Conservation (phyloP, 2,888 invertebrate species). For the Yponomeuta plumbellus region DNA sequence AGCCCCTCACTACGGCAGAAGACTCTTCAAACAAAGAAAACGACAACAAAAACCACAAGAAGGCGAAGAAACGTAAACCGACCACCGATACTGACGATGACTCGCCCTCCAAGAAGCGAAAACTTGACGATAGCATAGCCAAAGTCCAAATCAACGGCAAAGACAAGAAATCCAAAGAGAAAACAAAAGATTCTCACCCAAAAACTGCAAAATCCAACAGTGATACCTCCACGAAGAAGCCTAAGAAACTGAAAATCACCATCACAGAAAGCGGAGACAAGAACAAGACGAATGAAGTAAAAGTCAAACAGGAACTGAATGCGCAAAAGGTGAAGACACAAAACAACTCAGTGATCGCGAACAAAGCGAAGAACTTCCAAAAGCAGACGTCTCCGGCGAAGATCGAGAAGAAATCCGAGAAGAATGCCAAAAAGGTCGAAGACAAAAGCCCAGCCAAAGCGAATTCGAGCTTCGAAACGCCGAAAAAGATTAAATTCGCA, state of each 20-base stretch:
- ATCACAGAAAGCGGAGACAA: neutral
- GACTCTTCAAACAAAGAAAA: conserved; percentile 43
- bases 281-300: conserved; percentile 8
- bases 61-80: conserved; percentile 8
- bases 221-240: conserved; percentile 10
- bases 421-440: neutral
- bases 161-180: conserved; percentile 17
- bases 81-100: neutral
- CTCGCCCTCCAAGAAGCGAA: conserved; percentile 18
- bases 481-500: conserved; percentile 84
- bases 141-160: conserved; percentile 15
- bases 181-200: conserved; percentile 20
- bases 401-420: conserved; percentile 11
- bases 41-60: conserved; percentile 28
- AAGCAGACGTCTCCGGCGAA: conserved; percentile 32
- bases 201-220: conserved; percentile 2
- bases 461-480: conserved; percentile 31
- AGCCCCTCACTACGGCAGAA: conserved; percentile 30
- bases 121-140: conserved; percentile 20
- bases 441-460: conserved; percentile 27
- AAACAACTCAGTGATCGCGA: conserved; percentile 18
- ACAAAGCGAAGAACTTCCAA: conserved; percentile 47
- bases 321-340: conserved; percentile 14
- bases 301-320: conserved; percentile 17
- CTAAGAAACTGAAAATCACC: conserved; percentile 24